Conservation (phyloP, 2,113 vertebrate species). For the Scatophagus argus region DNA sequence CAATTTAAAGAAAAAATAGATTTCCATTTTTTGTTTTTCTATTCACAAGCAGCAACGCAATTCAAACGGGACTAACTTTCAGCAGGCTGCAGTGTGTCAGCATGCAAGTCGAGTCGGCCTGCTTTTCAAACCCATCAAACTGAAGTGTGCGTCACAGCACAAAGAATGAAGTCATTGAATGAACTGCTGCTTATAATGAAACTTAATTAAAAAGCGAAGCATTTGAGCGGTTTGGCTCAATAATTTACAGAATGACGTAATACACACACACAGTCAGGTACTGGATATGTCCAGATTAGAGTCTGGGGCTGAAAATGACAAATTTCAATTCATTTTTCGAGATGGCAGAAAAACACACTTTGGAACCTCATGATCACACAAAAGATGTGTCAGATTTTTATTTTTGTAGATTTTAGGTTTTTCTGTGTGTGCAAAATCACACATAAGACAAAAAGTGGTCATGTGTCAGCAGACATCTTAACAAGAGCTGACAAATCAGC, state of each 20-base stretch:
- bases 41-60: background rate
- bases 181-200: background rate
- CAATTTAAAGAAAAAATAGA: too few species aligned
- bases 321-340: too few species aligned
- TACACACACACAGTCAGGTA: background rate
- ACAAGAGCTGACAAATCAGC: background rate
- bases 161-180: too few species aligned
- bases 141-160: too few species aligned
- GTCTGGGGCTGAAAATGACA: too few species aligned
- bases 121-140: background rate
- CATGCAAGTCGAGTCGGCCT: background rate
- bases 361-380: too few species aligned
- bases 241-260: background rate
- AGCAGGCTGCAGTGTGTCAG: background rate
- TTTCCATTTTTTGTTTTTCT: background rate
- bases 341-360: background rate
- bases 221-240: background rate
- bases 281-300: background rate
- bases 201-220: background rate
- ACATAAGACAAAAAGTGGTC: background rate
- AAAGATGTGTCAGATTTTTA: too few species aligned
- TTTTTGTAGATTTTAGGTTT: background rate
- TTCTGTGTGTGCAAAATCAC: background rate
- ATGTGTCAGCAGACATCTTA: background rate
- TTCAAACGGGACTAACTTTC: background rate